These are phyloP conservation scores for Muraenolepis orangiensis DNA, from an alignment of 2,797 vertebrate genomes.

Conservation along the genomic window DNA sequence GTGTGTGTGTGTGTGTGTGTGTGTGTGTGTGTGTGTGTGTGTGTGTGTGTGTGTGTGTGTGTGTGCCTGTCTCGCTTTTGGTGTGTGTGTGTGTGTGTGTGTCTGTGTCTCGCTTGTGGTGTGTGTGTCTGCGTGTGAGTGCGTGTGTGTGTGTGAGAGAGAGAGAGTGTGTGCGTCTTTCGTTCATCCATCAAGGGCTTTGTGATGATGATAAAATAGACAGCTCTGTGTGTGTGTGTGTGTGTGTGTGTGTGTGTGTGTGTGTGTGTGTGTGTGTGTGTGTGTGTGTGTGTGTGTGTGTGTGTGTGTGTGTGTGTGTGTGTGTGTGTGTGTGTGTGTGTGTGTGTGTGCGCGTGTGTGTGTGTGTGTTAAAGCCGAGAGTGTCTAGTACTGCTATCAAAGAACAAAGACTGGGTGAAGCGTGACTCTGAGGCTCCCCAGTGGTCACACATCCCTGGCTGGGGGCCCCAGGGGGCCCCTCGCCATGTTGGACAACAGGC, in stretches of 20 bases:
- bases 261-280: neutral
- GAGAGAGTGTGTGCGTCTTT: neutral
- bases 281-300: neutral
- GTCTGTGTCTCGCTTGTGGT: too few relatives aligned
- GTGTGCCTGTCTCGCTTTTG: slow-evolving; percentile 10
- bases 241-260: slow-evolving; percentile 1
- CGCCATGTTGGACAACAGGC: neutral
- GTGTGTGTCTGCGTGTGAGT: slow-evolving; percentile 11
- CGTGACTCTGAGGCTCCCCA: neutral
- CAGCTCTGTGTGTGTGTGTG: slow-evolving; percentile 3
- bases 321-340: neutral
- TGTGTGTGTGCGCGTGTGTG: neutral
- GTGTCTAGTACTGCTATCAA: neutral
- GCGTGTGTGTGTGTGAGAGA: neutral
- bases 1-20: neutral
- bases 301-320: neutral
- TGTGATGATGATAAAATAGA: neutral
- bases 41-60: slow-evolving; percentile 14
- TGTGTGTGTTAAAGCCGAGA: neutral
- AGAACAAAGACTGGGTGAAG: neutral
- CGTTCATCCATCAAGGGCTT: neutral
- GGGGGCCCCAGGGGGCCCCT: neutral
- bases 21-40: too few relatives aligned
- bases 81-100: neutral
- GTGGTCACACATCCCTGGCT: neutral